Evolutionary conservation across 2,113 vertebrate species (phyloP).

Genomic region (Hippocampus mohnikei): DNA sequence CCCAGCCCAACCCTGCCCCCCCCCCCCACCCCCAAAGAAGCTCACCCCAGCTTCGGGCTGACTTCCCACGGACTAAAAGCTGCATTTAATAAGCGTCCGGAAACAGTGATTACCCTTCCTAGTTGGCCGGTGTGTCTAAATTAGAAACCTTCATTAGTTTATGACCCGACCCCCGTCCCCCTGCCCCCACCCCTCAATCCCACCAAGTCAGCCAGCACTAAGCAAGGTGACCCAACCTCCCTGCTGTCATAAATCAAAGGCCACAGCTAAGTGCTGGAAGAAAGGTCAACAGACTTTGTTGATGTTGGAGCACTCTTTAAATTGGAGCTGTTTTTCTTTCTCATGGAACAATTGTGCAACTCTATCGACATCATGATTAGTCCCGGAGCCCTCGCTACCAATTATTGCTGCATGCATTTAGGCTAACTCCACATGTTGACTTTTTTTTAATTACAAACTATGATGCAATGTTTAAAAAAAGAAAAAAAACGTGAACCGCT

Average conservation of each 20-base stretch:
- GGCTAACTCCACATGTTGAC: not conserved
- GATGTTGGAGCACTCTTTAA: slow-evolving; percentile 61
- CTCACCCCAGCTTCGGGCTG: slow-evolving; percentile 50
- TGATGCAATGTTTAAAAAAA: not conserved
- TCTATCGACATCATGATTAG: not conserved
- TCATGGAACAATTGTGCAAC: slow-evolving; percentile 35
- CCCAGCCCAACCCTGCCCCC: slow-evolving; percentile 39
- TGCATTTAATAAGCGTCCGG: slow-evolving; percentile 75
- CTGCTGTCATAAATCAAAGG: slow-evolving; percentile 62
- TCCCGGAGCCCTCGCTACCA: not conserved
- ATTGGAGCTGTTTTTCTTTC: slow-evolving; percentile 36
- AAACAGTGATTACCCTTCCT: slow-evolving; percentile 72
- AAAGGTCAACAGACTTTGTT: slow-evolving; percentile 75
- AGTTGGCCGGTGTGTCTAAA: slow-evolving; percentile 71
- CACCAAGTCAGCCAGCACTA: slow-evolving; percentile 54
- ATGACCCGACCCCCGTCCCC: slow-evolving; percentile 59
- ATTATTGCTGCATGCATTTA: not conserved
- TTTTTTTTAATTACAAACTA: not conserved
- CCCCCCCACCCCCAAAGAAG: slow-evolving; percentile 45
- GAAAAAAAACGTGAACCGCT: not conserved
- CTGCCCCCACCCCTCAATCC: slow-evolving; percentile 29
- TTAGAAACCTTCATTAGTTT: slow-evolving; percentile 76
- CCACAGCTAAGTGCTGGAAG: slow-evolving; percentile 63
- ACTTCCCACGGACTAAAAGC: slow-evolving; percentile 69
- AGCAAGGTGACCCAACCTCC: slow-evolving; percentile 64